These are phyloP conservation scores for Masnerella sp. DNA, from an alignment of 2,888 invertebrate species.

Conservation along the genomic window DNA sequence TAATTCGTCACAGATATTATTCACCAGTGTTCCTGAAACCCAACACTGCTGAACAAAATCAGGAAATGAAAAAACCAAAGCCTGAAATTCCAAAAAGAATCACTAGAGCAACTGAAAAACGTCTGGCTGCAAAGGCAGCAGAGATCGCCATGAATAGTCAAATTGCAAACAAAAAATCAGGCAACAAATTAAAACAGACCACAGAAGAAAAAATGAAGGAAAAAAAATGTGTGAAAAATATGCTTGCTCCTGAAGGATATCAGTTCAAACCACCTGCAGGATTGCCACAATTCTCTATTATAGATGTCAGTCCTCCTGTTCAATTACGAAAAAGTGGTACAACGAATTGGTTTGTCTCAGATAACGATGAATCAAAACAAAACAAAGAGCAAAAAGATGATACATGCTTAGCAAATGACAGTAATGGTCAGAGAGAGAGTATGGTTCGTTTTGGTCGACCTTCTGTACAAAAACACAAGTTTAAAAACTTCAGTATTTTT, in stretches of 20 bases:
- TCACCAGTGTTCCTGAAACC: slow-evolving; percentile 62
- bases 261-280: slow-evolving; percentile 79
- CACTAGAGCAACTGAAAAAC: slow-evolving; percentile 71
- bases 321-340: slow-evolving; percentile 14
- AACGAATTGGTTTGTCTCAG: slow-evolving; percentile 33
- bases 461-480: slow-evolving; percentile 35
- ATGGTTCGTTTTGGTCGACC: slow-evolving; percentile 30
- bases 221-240: slow-evolving; percentile 64
- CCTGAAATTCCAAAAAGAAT: slow-evolving; percentile 62
- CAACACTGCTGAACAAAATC: slow-evolving; percentile 1
- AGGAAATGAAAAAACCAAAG: slow-evolving; percentile 22
- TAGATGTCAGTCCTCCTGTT: slow-evolving; percentile 58
- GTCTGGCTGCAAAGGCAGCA: slow-evolving; percentile 64
- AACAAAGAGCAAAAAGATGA: slow-evolving; percentile 1
- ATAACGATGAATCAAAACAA: slow-evolving; percentile 8
- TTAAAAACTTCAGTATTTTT: slow-evolving; percentile 26
- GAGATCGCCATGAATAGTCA: slow-evolving; percentile 2
- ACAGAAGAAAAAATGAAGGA: slow-evolving; percentile 9
- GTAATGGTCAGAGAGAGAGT: not conserved
- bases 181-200: too few relatives aligned
- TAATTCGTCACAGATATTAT: slow-evolving; percentile 68
- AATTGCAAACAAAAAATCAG: slow-evolving; percentile 8
- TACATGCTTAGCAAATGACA: not conserved
- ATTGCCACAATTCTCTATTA: slow-evolving; percentile 63
- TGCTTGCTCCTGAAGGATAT: slow-evolving; percentile 80